Conservation (phyloP, 2,888 invertebrate species). For the Oxytorus armatus region DNA sequence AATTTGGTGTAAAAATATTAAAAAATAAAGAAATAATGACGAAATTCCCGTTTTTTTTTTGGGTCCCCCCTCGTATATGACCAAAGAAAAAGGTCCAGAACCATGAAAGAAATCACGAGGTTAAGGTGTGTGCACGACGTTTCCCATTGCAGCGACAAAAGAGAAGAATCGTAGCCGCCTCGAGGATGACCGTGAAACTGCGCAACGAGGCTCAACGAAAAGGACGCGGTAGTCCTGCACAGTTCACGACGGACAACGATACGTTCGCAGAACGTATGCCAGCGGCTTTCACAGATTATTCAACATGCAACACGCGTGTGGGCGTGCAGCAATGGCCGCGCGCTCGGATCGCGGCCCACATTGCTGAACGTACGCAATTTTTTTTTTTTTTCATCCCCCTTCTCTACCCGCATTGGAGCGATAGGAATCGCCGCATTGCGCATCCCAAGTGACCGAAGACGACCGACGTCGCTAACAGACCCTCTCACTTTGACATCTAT, state of each 20-base stretch:
- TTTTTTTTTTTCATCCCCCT: conserved; percentile 20
- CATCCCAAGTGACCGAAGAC: conserved; percentile 54
- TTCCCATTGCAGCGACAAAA: conserved; percentile 20
- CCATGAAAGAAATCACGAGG: not conserved
- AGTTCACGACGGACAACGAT: too few relatives aligned
- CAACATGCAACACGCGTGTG: conserved; percentile 62
- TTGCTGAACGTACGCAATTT: conserved; percentile 55
- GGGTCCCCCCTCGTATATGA: too few relatives aligned
- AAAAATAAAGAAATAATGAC: too few relatives aligned
- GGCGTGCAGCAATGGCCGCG: conserved; percentile 62
- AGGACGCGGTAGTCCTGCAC: conserved; percentile 33
- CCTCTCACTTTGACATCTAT: not conserved
- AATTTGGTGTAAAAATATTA: too few relatives aligned
- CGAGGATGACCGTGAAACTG: conserved; percentile 50
- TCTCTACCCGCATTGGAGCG: conserved; percentile 8
- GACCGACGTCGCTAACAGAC: not conserved
- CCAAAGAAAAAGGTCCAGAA: not conserved
- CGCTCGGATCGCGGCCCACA: conserved; percentile 61
- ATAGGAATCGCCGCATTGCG: conserved; percentile 47
- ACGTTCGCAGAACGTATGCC: too few relatives aligned
- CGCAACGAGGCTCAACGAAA: conserved; percentile 45
- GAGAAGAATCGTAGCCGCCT: conserved; percentile 17
- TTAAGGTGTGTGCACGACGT: not conserved
- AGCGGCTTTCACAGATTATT: conserved; percentile 52
- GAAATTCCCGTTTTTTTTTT: too few relatives aligned